Base-by-base conservation (phyloP, 2,113 vertebrate genomes). In the Urocolius indicus region DNA sequence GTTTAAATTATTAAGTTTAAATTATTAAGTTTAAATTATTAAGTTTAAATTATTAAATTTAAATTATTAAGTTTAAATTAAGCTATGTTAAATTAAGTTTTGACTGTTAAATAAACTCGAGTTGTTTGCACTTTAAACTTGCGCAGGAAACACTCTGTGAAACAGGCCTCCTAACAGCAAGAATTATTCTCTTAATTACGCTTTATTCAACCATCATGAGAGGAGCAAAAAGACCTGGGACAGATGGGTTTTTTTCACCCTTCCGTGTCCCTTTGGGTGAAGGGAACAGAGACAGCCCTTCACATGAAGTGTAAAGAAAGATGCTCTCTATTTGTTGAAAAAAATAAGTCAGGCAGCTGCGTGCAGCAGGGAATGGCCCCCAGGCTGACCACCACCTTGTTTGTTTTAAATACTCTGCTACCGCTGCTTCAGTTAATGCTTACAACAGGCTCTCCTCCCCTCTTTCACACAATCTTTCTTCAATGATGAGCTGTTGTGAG, bases 281-380 rank as follows among this genome's bases (percentile, higher is more conserved):
- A 69, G 67, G 61, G 58, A 79, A 54, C 8, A 88, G 67, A 87
- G 29, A 87, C 30, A 91, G 79, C 59, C 74, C n/a, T 87, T 75
- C 61, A 30, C 77, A 54, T 34, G 94, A 94, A 92, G 86, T 91
- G 66, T 95, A 97, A 97, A 61, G 91, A 97, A 97, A 61, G 91
- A 96, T 97, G 95, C 95, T 94, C 89, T 98, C 98, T 97, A 97
- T 97, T 96, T 93, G 62, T 71, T 95, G 21, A 36, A 93, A 90
- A 89, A 96, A 96, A 96, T 97, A 97, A 97, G 75, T 36, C 84
- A 90, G 96, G 94, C 86, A 92, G 75, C 96, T 84, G 65, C 93
- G 90, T 84, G 79, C 18, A 78, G 22, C 94, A 96, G 7, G 74
- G 61, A 96, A 95, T 84, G 97, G 91, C 97, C 26, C 54, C 82